Conservation (phyloP, 2,797 vertebrate genomes). For the Malurus splendens region DNA sequence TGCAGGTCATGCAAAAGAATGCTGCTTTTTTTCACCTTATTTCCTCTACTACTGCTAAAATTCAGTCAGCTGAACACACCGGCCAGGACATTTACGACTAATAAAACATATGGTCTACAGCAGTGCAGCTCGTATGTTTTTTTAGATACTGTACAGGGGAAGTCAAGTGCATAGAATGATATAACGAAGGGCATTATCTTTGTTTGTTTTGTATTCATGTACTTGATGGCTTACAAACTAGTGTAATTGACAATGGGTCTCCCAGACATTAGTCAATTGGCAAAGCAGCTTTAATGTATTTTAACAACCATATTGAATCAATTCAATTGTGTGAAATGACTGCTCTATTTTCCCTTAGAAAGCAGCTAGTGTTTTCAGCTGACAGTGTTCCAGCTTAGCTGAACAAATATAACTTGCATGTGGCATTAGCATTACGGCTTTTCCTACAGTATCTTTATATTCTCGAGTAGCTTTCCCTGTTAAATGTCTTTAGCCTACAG, state of each 20-base stretch:
- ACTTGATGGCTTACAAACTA: slow-evolving; percentile 37
- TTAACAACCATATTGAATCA: slow-evolving; percentile 57
- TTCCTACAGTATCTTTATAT: slow-evolving; percentile 22
- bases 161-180: slow-evolving; percentile 43
- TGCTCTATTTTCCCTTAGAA: slow-evolving; percentile 55
- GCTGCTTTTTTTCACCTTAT: background rate
- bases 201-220: slow-evolving; percentile 45
- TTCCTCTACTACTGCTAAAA: slow-evolving; percentile 17
- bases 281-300: slow-evolving; percentile 51
- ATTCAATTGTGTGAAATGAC: slow-evolving; percentile 50
- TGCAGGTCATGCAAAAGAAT: background rate
- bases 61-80: background rate
- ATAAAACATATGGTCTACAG: slow-evolving; percentile 45
- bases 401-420: slow-evolving; percentile 40
- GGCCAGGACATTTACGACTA: background rate
- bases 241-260: slow-evolving; percentile 48
- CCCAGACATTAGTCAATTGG: slow-evolving; percentile 53
- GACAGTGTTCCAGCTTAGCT: slow-evolving; percentile 44
- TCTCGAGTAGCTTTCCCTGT: background rate
- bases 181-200: slow-evolving; percentile 31
- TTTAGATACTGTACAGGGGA: slow-evolving; percentile 10
- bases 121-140: background rate
- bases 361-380: slow-evolving; percentile 59
- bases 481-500: slow-evolving; percentile 29
- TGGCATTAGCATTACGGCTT: slow-evolving; percentile 20